Percentiles rank a stretch among this genome's conserved stretches.
Conservation (phyloP, 2,888 invertebrate species). For the Aplocera efformata region DNA sequence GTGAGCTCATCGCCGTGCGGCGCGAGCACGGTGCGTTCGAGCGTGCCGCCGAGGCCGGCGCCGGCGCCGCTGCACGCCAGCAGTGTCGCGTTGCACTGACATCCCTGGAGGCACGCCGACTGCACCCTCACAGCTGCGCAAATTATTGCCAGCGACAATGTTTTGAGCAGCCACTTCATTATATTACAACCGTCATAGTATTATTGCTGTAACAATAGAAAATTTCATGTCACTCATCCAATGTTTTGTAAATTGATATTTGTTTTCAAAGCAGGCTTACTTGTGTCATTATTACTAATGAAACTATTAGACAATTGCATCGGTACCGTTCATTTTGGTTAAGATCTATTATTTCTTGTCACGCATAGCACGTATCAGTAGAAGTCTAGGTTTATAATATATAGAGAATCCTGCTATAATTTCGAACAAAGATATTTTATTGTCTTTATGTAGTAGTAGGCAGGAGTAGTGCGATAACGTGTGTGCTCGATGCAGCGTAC, state of each 20-base stretch:
- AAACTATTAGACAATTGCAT: conserved; percentile 11
- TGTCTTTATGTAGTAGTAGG: background rate
- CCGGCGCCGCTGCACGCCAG: conserved; percentile 51
- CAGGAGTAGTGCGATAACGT: conserved; percentile 13
- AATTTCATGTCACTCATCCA: conserved; percentile 25
- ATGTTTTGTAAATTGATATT: conserved; percentile 3
- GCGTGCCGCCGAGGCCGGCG: conserved; percentile 41
- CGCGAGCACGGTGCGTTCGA: conserved; percentile 41
- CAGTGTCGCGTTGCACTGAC: conserved; percentile 53
- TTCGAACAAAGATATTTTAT: conserved; percentile 8
- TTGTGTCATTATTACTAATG: conserved; percentile 5
- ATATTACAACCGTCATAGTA: conserved; percentile 77
- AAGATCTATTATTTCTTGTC: conserved; percentile 7
- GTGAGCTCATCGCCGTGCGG: conserved; percentile 52
- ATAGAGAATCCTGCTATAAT: conserved; percentile 8
- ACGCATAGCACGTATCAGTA: conserved; percentile 6
- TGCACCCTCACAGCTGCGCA: conserved; percentile 60
- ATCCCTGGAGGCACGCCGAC: conserved; percentile 49
- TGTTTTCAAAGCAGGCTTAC: conserved; percentile 5
- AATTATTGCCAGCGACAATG: conserved; percentile 73
- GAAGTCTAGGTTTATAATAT: conserved; percentile 11
- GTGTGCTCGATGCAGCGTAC: conserved; percentile 19
- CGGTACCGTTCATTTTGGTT: conserved; percentile 8
- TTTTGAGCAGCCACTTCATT: conserved; percentile 79
- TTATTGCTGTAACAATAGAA: conserved; percentile 73